Evolutionary conservation across 1,140 invertebrate genomes (phyloP).

Genomic region (Hyles euphorbiae): DNA sequence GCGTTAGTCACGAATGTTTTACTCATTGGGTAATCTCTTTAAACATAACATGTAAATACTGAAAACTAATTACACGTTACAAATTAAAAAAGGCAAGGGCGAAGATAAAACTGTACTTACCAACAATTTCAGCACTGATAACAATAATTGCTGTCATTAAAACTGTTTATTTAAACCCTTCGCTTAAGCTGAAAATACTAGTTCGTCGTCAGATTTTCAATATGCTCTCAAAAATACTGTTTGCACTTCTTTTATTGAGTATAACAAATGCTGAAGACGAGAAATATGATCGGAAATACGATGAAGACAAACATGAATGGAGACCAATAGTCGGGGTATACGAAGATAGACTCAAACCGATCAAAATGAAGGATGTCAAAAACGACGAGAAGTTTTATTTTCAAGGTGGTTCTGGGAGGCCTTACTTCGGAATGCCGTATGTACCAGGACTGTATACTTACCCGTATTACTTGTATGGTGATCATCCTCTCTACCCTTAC

Average conservation of each 20-base stretch:
- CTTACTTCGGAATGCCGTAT: constrained; percentile 11
- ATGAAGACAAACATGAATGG: not conserved
- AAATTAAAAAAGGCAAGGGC: constrained; percentile 1
- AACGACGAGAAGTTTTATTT: constrained; percentile 15
- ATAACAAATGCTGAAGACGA: not conserved
- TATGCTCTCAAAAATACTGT: constrained; percentile 3
- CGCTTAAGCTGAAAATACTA: not conserved
- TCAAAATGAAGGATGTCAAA: constrained; percentile 20
- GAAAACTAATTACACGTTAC: not conserved
- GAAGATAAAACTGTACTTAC: constrained; percentile 1
- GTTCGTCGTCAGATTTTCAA: not conserved
- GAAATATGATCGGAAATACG: not conserved
- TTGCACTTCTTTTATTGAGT: not conserved
- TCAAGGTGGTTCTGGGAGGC: constrained; percentile 11
- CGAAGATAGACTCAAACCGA: constrained; percentile 15
- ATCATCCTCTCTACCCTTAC: constrained; percentile 10
- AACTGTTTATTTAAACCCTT: not conserved
- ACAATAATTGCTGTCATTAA: constrained; percentile 3
- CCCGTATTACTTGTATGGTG: constrained; percentile 24
- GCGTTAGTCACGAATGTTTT: too few species aligned
- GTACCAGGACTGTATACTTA: constrained; percentile 21
- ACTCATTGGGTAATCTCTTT: too few species aligned
- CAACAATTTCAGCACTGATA: not conserved
- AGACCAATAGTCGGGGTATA: constrained; percentile 7
- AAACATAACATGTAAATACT: too few species aligned